Evolutionary conservation across 2,113 vertebrate genomes (phyloP).

Genomic region (Ornithorhynchus anatinus): DNA sequence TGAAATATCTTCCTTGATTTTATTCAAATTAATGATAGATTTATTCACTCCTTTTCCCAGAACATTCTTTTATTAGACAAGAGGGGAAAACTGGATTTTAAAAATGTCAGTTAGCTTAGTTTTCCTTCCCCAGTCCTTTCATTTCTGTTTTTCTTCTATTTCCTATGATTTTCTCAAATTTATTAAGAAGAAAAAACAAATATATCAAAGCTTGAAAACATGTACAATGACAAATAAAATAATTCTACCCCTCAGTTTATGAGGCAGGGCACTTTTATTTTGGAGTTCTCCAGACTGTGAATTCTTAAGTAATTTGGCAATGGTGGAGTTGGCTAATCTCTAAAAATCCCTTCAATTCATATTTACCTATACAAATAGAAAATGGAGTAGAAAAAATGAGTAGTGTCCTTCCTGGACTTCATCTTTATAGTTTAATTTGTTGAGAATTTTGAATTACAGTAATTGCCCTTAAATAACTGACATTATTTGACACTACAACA

Average conservation of each 20-base stretch:
- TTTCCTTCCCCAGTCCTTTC: constrained; percentile 12
- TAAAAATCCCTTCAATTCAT: constrained; percentile 64
- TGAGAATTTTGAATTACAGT: constrained; percentile 87
- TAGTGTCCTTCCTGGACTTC: constrained; percentile 72
- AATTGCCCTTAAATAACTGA: constrained; percentile 86
- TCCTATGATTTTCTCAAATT: no score
- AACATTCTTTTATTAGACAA: constrained; percentile 48
- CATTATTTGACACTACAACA: constrained; percentile 84
- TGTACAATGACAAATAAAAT: no score
- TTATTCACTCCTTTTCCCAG: constrained; percentile 59
- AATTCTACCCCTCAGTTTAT: no score
- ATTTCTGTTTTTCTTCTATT: no score
- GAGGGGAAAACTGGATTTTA: neutral
- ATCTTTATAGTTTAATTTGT: constrained; percentile 85
- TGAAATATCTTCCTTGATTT: constrained; percentile 46
- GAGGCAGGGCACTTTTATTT: no score
- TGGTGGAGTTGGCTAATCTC: no score
- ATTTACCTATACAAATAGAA: constrained; percentile 65
- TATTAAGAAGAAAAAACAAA: no score
- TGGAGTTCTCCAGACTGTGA: no score
- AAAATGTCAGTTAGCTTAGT: no score
- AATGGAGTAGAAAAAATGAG: constrained; percentile 66
- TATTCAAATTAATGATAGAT: constrained; percentile 63
- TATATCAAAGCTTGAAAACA: no score
- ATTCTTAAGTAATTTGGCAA: no score